A percentile compares a stretch with the other conserved stretches of the same genome.
These are phyloP conservation scores for Cydia fagiglandana DNA, from an alignment of 1,140 invertebrate species.

Conservation along the genomic window DNA sequence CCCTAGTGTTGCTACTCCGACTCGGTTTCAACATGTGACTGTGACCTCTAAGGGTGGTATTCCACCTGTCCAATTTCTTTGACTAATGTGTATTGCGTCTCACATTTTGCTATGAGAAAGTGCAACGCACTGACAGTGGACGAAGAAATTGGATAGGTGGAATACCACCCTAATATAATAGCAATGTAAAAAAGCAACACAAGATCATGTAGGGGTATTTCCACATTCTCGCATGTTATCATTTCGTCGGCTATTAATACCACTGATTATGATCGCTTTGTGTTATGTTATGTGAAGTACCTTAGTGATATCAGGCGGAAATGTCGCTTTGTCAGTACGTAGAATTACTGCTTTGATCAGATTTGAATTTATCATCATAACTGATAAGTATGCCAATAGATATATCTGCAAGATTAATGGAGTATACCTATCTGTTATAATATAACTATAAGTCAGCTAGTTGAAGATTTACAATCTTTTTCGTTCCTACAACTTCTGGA, in stretches of 20 bases:
- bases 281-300: slow-evolving; percentile 7
- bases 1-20: too few relatives aligned
- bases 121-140: too few relatives aligned
- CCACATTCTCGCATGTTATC: background rate
- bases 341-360: slow-evolving; percentile 27
- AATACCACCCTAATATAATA: too few relatives aligned
- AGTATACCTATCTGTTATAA: background rate
- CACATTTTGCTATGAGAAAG: too few relatives aligned
- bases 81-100: too few relatives aligned
- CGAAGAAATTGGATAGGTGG: too few relatives aligned
- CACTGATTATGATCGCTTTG: background rate
- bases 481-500: background rate
- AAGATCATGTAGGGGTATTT: slow-evolving; percentile 35
- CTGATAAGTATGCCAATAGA: slow-evolving; percentile 5
- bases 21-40: too few relatives aligned
- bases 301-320: slow-evolving; percentile 7
- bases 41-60: too few relatives aligned
- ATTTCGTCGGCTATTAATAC: background rate
- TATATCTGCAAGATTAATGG: slow-evolving; percentile 2
- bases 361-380: slow-evolving; percentile 18
- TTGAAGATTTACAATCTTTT: background rate
- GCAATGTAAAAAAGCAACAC: background rate
- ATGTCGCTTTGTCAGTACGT: slow-evolving; percentile 9
- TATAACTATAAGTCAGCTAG: background rate
- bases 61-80: too few relatives aligned